Evolutionary conservation across 1,140 invertebrate species (phyloP).

Genomic region (Tetragnatha versicolor): DNA sequence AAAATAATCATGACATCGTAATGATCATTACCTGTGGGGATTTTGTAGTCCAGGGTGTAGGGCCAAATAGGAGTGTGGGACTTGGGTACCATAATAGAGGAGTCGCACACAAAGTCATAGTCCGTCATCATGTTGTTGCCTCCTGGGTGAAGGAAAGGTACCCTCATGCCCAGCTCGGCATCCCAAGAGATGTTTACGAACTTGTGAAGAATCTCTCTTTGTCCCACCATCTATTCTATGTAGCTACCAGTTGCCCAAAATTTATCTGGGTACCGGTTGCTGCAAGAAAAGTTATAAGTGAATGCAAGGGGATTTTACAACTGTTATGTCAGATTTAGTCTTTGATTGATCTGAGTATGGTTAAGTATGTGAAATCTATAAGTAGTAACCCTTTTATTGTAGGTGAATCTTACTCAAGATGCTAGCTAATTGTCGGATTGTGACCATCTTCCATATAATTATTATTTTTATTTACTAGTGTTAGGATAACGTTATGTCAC

Average conservation of each 20-base stretch:
- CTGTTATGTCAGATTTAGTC: too few species aligned
- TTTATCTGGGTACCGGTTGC: constrained; percentile 70
- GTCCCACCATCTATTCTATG: constrained; percentile 95
- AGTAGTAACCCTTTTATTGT: too few species aligned
- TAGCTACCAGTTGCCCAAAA: constrained; percentile 83
- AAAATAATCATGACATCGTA: too few species aligned
- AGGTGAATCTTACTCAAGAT: too few species aligned
- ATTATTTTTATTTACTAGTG: too few species aligned
- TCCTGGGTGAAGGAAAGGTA: constrained; percentile 88
- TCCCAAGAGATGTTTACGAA: constrained; percentile 89
- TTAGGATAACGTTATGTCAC: too few species aligned
- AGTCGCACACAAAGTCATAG: constrained; percentile 93
- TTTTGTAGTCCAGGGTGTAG: constrained; percentile 92
- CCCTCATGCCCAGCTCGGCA: constrained; percentile 71
- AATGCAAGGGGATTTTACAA: too few species aligned
- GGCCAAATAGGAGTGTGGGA: constrained; percentile 86
- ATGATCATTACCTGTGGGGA: too few species aligned
- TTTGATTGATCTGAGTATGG: too few species aligned
- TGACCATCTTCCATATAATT: too few species aligned
- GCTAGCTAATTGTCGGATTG: too few species aligned
- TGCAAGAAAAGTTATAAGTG: constrained; percentile 58
- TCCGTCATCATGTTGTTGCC: constrained; percentile 94
- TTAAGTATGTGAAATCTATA: too few species aligned
- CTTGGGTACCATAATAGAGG: constrained; percentile 90
- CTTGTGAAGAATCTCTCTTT: constrained; percentile 79